Percentiles rank a stretch among this genome's conserved stretches.
These are phyloP conservation scores for Caenorhabditis macrosperma DNA, from an alignment of 2,888 invertebrate species.

Conservation along the genomic window DNA sequence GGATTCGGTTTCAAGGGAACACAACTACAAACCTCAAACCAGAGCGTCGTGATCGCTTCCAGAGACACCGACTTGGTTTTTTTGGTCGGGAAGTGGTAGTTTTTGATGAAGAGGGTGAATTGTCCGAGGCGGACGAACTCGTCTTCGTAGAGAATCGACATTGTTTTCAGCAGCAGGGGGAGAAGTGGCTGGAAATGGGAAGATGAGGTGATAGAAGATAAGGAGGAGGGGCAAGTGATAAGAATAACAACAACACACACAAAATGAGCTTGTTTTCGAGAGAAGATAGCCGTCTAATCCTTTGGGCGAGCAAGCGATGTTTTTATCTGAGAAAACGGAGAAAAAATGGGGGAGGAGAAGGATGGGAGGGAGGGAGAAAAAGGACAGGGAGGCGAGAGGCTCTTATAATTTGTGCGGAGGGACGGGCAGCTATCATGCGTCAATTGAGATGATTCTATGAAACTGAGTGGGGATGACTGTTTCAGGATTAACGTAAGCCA, in stretches of 20 bases:
- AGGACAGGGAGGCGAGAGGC: neutral
- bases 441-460: neutral
- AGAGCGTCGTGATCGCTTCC: conserved; percentile 60
- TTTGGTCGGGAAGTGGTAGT: conserved; percentile 69
- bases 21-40: conserved; percentile 66
- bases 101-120: conserved; percentile 62
- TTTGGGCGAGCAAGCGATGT: neutral
- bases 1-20: neutral
- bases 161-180: conserved; percentile 23
- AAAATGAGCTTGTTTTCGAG: neutral
- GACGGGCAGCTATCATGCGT: neutral
- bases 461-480: neutral
- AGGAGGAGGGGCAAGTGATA: too few relatives aligned
- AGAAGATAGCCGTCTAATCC: neutral
- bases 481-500: neutral
- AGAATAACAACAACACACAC: neutral
- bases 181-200: neutral
- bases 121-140: conserved; percentile 67
- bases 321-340: too few relatives aligned
- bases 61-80: conserved; percentile 55
- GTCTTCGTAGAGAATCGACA: conserved; percentile 68
- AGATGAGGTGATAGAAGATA: conserved; percentile 2
- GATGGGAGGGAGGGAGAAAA: neutral
- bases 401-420: neutral
- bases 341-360: neutral